Evolutionary conservation across 2,888 invertebrate species (phyloP).

Genomic region (Eupeodes luniger): DNA sequence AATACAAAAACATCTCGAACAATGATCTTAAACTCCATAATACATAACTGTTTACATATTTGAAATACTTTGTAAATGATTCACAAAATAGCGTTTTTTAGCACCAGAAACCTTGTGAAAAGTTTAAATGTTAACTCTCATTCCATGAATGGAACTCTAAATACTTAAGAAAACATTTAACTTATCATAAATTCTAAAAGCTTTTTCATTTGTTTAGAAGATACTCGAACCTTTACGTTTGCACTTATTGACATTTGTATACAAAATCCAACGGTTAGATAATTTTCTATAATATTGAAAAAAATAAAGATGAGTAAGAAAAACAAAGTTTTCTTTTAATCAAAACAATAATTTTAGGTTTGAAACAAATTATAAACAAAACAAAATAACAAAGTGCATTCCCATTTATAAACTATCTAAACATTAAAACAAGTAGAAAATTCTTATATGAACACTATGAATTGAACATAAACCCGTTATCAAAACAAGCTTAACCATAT

Average conservation of each 20-base stretch:
- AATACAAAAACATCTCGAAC: background rate
- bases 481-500: constrained; percentile 19
- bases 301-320: background rate
- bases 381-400: background rate
- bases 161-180: background rate
- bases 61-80: background rate
- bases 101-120: background rate
- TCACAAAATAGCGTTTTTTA: background rate
- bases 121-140: background rate
- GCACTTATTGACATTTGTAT: background rate
- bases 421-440: background rate
- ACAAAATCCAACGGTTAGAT: background rate
- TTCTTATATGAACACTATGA: background rate
- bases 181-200: background rate
- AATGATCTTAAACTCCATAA: background rate
- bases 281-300: background rate
- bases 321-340: background rate
- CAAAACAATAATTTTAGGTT: background rate
- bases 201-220: too few relatives aligned
- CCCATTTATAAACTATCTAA: background rate
- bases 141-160: constrained; percentile 5
- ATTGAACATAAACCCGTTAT: constrained; percentile 3
- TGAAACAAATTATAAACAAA: too few relatives aligned
- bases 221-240: too few relatives aligned
- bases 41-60: too few relatives aligned